Evolutionary conservation across 2,888 invertebrate genomes (phyloP).

Genomic region (Actias luna): DNA sequence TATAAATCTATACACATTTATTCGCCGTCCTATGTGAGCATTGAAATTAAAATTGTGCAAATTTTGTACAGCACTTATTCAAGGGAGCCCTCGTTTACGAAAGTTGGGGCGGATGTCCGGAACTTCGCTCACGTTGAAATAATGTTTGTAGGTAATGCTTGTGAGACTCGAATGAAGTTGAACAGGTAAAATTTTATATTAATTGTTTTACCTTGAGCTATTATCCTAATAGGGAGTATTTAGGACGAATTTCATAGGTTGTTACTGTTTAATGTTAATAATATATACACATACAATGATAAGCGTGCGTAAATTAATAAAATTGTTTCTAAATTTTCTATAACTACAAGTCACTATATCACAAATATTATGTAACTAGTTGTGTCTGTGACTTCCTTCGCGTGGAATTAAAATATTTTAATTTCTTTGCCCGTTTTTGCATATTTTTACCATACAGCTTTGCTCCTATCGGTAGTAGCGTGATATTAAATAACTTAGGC

Average conservation of each 20-base stretch:
- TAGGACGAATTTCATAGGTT: background rate
- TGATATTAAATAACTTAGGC: too few species aligned
- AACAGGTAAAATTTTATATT: slow-evolving; percentile 42
- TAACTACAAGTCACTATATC: too few species aligned
- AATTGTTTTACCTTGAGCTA: slow-evolving; percentile 29
- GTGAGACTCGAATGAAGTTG: slow-evolving; percentile 28
- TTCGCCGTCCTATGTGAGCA: slow-evolving; percentile 47
- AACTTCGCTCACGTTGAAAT: slow-evolving; percentile 69
- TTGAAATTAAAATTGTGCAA: slow-evolving; percentile 55
- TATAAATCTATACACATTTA: slow-evolving; percentile 34
- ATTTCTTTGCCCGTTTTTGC: too few species aligned
- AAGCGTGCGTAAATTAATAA: background rate
- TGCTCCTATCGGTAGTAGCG: too few species aligned
- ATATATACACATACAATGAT: background rate
- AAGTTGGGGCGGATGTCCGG: slow-evolving; percentile 55
- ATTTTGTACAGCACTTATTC: slow-evolving; percentile 57
- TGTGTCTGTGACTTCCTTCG: background rate
- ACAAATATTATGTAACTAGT: background rate
- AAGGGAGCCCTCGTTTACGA: slow-evolving; percentile 44
- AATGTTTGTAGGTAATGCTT: slow-evolving; percentile 43
- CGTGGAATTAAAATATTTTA: too few species aligned
- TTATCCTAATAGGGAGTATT: background rate
- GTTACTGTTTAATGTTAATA: background rate
- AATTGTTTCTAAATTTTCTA: too few species aligned
- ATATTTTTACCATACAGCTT: too few species aligned